These are phyloP conservation scores for Avahi laniger DNA, from an alignment of 2,797 vertebrate genomes.

Conservation along the genomic window DNA sequence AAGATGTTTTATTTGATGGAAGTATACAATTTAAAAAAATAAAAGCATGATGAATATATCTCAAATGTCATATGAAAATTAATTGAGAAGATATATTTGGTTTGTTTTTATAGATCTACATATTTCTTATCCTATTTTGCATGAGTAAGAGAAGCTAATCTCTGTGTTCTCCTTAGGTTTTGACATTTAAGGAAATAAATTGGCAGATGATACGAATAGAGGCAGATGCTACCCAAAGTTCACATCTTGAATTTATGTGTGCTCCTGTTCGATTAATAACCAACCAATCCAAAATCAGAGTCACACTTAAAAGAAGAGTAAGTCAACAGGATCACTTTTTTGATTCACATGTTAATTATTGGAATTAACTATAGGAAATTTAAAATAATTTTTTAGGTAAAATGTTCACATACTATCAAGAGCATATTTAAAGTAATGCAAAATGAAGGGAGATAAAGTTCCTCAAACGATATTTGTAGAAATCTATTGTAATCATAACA, in stretches of 20 bases:
- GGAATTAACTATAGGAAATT: neutral
- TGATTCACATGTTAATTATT: neutral
- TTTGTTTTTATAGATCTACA: neutral
- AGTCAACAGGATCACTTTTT: slow-evolving; percentile 67
- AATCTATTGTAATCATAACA: neutral
- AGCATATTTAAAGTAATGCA: neutral
- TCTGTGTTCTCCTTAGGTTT: slow-evolving; percentile 87
- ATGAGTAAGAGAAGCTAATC: neutral
- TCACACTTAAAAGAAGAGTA: slow-evolving; percentile 98
- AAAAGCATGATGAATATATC: slow-evolving; percentile 5
- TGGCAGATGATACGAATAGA: slow-evolving; percentile 99
- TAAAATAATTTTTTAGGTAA: slow-evolving; percentile 18
- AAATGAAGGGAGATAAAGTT: neutral
- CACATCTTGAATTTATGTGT: slow-evolving; percentile 95
- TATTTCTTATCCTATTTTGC: slow-evolving; percentile 38
- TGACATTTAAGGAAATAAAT: slow-evolving; percentile 99
- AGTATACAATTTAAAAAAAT: neutral
- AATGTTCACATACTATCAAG: neutral
- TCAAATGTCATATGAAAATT: slow-evolving; percentile 33
- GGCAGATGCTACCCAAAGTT: slow-evolving; percentile 97
- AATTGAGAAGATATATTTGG: neutral
- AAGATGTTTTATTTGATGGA: slow-evolving; percentile 26
- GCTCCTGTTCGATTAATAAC: slow-evolving; percentile 98
- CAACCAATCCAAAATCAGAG: slow-evolving; percentile 97
- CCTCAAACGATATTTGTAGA: neutral